Percentiles rank a stretch among this genome's conserved stretches.
phyloP scores from a whole-genome alignment of 2,797 vertebrate species.

The Rhinatrema bivittatum region DNA sequence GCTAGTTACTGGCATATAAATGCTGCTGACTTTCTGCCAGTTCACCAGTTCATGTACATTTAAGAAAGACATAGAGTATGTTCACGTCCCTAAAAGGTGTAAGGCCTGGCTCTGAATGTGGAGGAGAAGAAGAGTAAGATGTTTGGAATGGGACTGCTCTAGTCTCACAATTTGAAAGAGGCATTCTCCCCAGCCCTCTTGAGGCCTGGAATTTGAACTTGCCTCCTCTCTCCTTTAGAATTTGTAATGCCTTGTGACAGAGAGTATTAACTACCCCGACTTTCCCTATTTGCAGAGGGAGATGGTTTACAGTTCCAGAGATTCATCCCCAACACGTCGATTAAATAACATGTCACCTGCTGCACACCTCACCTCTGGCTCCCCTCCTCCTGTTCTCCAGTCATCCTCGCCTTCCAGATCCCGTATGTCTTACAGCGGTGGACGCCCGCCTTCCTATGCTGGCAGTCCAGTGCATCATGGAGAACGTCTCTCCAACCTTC shows the following conservation, averaged over 20 bases:
- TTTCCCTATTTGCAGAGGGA: constrained; percentile 72
- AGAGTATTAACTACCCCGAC: too few species aligned
- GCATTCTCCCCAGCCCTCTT: too few species aligned
- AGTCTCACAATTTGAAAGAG: too few species aligned
- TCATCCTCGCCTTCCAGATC: constrained; percentile 87
- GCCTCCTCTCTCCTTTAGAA: accelerated
- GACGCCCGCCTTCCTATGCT: constrained; percentile 82
- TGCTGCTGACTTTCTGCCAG: too few species aligned
- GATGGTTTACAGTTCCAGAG: constrained; percentile 92
- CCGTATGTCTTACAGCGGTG: constrained; percentile 88
- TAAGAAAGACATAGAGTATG: too few species aligned
- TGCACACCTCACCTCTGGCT: constrained; percentile 53
- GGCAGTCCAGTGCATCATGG: constrained; percentile 68
- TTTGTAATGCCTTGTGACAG: accelerated
- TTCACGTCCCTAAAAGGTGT: too few species aligned
- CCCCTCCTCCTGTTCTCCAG: constrained; percentile 64
- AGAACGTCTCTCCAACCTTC: constrained; percentile 61
- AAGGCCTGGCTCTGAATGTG: too few species aligned
- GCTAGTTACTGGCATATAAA: too few species aligned
- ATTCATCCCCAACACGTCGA: constrained; percentile 90
- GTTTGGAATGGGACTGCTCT: too few species aligned
- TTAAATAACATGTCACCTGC: constrained; percentile 88
- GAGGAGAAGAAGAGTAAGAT: too few species aligned
- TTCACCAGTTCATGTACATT: too few species aligned
- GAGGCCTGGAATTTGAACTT: accelerated